These are phyloP conservation scores for Eretmochelys imbricata DNA, from an alignment of 2,113 vertebrate species.

Conservation along the genomic window DNA sequence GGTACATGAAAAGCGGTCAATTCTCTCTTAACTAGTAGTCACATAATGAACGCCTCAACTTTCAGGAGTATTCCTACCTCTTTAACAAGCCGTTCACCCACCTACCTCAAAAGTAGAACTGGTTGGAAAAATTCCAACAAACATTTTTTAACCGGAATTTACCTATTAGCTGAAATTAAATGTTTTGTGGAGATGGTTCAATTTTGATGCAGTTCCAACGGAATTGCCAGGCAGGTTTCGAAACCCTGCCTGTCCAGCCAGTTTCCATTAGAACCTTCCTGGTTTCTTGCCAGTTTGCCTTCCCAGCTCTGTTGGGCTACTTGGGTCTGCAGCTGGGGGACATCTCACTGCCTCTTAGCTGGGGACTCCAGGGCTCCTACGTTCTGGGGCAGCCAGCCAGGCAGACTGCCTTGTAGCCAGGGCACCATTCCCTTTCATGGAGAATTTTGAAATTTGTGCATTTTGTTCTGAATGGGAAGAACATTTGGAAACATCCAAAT, in stretches of 20 bases:
- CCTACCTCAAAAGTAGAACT: background rate
- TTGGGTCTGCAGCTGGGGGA: background rate
- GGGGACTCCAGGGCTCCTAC: background rate
- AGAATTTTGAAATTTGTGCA: background rate
- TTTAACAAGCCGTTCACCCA: background rate
- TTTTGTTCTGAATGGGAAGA: background rate
- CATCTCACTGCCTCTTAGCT: background rate
- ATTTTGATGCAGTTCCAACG: background rate
- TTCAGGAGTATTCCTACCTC: background rate
- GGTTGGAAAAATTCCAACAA: background rate
- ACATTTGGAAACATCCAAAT: background rate
- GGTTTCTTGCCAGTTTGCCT: background rate
- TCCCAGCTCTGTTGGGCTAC: background rate
- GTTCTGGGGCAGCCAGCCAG: background rate
- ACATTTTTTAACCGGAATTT: background rate
- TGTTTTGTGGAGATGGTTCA: background rate
- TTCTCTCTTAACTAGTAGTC: background rate
- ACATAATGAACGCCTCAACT: background rate
- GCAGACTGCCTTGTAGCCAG: background rate
- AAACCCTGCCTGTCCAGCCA: background rate
- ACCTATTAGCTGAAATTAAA: background rate
- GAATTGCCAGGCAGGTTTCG: background rate
- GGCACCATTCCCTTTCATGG: background rate
- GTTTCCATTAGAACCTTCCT: background rate
- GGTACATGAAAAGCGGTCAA: background rate